A percentile compares a stretch with the other conserved stretches of the same genome.
Evolutionary conservation across 2,797 vertebrate genomes (phyloP).

Genomic region (Momotus momota): DNA sequence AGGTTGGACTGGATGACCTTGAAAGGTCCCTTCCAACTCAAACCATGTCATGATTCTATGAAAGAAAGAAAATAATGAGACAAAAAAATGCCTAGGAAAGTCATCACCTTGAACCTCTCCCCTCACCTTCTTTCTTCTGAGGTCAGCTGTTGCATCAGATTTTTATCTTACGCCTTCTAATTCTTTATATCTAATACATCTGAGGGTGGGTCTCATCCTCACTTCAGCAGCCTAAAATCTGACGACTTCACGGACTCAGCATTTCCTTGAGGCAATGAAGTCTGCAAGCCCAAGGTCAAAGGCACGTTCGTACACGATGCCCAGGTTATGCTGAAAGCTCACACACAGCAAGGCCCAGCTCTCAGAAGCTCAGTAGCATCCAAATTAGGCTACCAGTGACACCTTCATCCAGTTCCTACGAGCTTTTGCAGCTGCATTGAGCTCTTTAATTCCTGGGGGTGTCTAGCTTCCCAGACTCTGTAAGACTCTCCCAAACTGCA

Average conservation of each 20-base stretch:
- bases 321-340: not conserved
- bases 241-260: not conserved
- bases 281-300: constrained; percentile 20
- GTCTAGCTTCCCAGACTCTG: not conserved
- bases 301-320: not conserved
- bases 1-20: not conserved
- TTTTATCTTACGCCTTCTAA: not conserved
- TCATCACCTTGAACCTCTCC: not conserved
- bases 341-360: not conserved
- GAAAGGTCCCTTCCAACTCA: not conserved
- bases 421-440: not conserved
- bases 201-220: constrained; percentile 39
- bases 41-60: not conserved
- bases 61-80: not conserved
- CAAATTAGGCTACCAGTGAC: not conserved
- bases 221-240: constrained; percentile 8
- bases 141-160: constrained; percentile 33
- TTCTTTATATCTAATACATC: constrained; percentile 26
- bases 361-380: not conserved
- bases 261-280: constrained; percentile 8
- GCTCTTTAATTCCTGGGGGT: not conserved
- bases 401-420: not conserved
- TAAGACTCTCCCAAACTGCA: not conserved
- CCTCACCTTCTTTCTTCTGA: not conserved
- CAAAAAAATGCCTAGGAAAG: not conserved